Base-by-base conservation (phyloP, 2,888 invertebrate genomes). In the Psylliodes chrysocephalus region DNA sequence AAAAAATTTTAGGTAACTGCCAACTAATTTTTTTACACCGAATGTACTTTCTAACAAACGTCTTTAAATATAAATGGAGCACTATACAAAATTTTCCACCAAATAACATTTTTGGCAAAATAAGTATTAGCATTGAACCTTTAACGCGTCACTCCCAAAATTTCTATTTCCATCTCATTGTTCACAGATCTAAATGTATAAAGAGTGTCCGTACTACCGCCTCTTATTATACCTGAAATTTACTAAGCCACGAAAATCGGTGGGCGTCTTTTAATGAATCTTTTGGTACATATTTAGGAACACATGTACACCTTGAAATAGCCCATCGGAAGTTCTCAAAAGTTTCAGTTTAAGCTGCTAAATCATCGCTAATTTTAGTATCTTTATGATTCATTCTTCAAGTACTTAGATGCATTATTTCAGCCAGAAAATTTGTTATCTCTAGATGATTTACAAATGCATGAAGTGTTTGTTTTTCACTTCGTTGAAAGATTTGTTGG, bases 301-400 rank as follows among this genome's bases (percentile, higher is more conserved):
- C 73, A 72, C 64, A 64, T 72, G 70, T 63, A 71, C 68, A 74
- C 72, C 73, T 73, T 72, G 70, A 73, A 74, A 73, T 73, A 74
- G 71, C 72, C 40, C 54, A 42, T 4, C 71, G 63, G 71, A 51
- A 63, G 68, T 67, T 28, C 64, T 38, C 51, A 72, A 72, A 63
- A 18, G 15, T 18, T 18, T 33, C 6, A n/a, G 17, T 44, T 19
- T 22, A 51, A n/a, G n/a, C n/a, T n/a, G n/a, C n/a, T n/a, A n/a
- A 52, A 30, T 56, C 56, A 56, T 42, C 46, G n/a, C 33, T 56
- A 56, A 44, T 33, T 46, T 56, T 56, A 56, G 54, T 15, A 15
- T 8, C 0, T 22, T 51, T 17, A 33, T 14, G 40, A 53, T 53
- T 53, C 38, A 40, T 53, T 53, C 25, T 53, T 53, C 25, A 35